Conservation (phyloP, 2,113 vertebrate genomes). For the Tyrannus savana region DNA sequence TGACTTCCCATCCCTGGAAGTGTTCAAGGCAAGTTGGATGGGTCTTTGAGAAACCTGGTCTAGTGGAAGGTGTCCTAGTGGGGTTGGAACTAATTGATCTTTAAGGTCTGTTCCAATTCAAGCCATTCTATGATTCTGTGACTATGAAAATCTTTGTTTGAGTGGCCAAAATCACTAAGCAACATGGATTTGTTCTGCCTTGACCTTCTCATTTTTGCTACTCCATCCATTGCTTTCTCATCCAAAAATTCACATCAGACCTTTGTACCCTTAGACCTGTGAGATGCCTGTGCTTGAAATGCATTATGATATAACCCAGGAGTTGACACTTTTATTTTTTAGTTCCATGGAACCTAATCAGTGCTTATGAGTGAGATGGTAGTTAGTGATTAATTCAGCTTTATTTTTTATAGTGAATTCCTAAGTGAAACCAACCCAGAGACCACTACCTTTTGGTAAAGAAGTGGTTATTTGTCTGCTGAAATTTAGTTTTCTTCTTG, state of each 20-base stretch:
- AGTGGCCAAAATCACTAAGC: background rate
- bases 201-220: background rate
- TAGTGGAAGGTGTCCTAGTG: background rate
- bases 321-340: background rate
- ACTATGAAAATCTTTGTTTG: background rate
- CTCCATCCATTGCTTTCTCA: background rate
- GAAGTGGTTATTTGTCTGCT: background rate
- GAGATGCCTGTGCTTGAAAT: background rate
- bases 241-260: background rate
- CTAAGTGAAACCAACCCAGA: background rate
- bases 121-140: background rate
- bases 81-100: background rate
- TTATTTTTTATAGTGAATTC: background rate
- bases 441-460: background rate
- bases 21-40: background rate
- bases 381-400: background rate
- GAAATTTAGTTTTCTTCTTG: background rate
- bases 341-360: background rate
- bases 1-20: too few species aligned
- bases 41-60: background rate
- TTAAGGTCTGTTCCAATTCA: background rate
- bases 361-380: background rate
- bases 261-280: background rate
- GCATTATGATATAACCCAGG: background rate
- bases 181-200: background rate